phyloP scores from a whole-genome alignment of 1,140 invertebrate genomes.

The Saxidomus purpurata region DNA sequence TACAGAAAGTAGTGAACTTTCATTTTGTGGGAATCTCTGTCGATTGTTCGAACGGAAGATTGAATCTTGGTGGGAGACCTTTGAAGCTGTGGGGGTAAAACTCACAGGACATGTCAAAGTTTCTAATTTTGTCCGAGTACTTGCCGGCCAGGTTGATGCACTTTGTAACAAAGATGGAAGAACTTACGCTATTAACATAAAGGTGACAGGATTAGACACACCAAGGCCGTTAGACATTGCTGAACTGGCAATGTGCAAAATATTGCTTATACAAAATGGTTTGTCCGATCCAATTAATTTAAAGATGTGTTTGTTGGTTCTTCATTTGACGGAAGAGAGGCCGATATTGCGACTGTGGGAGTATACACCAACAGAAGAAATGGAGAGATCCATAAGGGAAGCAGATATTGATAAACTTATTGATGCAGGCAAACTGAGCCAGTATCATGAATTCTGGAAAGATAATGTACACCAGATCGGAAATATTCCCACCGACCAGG shows the following conservation, averaged over 20 bases:
- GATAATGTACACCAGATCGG: conserved; percentile 70
- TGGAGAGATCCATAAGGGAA: conserved; percentile 78
- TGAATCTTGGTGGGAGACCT: conserved; percentile 79
- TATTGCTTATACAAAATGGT: conserved; percentile 80
- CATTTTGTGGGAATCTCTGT: conserved; percentile 78
- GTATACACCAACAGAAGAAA: conserved; percentile 76
- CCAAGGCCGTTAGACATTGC: conserved; percentile 80
- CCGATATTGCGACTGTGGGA: conserved; percentile 81
- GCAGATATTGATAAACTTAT: conserved; percentile 82
- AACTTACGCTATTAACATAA: conserved; percentile 77
- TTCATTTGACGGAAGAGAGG: conserved; percentile 78
- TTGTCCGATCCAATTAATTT: conserved; percentile 75
- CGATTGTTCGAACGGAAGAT: conserved; percentile 80
- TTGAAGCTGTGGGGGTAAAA: conserved; percentile 78
- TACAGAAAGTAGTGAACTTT: conserved; percentile 47
- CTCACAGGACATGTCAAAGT: conserved; percentile 83
- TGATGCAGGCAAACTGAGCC: conserved; percentile 78
- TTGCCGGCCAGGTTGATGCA: conserved; percentile 78
- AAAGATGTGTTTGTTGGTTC: conserved; percentile 72
- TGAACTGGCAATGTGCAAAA: conserved; percentile 80
- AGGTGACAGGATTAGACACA: conserved; percentile 80
- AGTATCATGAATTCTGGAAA: conserved; percentile 81
- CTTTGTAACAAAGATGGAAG: conserved; percentile 74
- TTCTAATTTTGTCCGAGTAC: conserved; percentile 79
- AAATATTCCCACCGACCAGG: conserved; percentile 6